Evolutionary conservation across 2,888 invertebrate species (phyloP).

Genomic region (Standfussiana lucernea): DNA sequence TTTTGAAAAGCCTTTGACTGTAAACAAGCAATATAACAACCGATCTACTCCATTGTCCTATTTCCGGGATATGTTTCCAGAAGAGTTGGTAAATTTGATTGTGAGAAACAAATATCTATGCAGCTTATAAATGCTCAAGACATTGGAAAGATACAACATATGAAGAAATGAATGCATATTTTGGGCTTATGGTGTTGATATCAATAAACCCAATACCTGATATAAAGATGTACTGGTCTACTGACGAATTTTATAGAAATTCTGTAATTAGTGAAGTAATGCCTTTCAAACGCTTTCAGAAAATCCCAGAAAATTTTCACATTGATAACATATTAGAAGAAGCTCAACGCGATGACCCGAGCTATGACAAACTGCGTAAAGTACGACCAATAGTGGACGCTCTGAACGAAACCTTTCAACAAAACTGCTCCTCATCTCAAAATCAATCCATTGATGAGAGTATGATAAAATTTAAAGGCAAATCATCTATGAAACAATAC

Average conservation of each 20-base stretch:
- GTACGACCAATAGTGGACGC: conserved; percentile 30
- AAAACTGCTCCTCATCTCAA: conserved; percentile 23
- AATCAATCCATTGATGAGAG: conserved; percentile 39
- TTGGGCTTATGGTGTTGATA: conserved; percentile 43
- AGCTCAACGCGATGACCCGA: conserved; percentile 13
- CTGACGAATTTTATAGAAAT: conserved; percentile 47
- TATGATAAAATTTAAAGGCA: conserved; percentile 47
- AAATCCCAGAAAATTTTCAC: conserved; percentile 36
- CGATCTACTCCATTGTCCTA: conserved; percentile 32
- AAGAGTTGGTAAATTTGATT: conserved; percentile 39
- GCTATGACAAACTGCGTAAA: conserved; percentile 40
- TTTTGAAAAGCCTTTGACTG: conserved; percentile 24
- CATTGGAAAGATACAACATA: conserved; percentile 28
- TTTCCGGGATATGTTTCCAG: conserved; percentile 37
- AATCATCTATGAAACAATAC: conserved; percentile 36
- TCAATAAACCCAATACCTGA: conserved; percentile 44
- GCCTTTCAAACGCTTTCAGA: conserved; percentile 41
- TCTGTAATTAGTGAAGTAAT: conserved; percentile 40
- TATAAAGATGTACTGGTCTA: conserved; percentile 44
- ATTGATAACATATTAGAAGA: conserved; percentile 23
- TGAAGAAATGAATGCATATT: conserved; percentile 44
- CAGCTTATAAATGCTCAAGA: conserved; percentile 29
- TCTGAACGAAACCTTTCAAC: conserved; percentile 31
- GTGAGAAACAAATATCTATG: conserved; percentile 48
- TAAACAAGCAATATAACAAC: conserved; percentile 37